Evolutionary conservation across 2,797 vertebrate genomes (phyloP).

Genomic region (Harpagifer antarcticus): DNA sequence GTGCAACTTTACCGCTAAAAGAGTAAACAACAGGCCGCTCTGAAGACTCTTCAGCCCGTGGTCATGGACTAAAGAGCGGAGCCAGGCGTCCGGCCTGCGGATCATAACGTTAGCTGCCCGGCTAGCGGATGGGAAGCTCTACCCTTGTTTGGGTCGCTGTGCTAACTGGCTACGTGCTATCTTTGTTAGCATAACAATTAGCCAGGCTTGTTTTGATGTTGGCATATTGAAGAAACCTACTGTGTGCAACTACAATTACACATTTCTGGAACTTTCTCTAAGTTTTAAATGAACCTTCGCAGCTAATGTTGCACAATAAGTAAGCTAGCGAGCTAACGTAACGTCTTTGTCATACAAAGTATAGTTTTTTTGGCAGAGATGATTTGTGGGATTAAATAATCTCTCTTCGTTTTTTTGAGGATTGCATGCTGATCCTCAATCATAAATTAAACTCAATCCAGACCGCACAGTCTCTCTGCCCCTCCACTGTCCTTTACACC

Average conservation of each 20-base stretch:
- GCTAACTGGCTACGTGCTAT: constrained; percentile 72
- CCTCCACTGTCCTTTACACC: constrained; percentile 8
- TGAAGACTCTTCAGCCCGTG: constrained; percentile 47
- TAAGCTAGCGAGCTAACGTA: constrained; percentile 5
- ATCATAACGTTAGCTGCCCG: constrained; percentile 51
- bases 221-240: constrained; percentile 16
- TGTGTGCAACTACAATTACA: neutral
- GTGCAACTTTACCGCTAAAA: constrained; percentile 42
- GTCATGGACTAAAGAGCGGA: constrained; percentile 74
- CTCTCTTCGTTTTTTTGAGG: constrained; percentile 7
- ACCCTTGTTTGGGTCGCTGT: constrained; percentile 62
- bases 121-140: constrained; percentile 56
- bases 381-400: constrained; percentile 27
- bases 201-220: constrained; percentile 61
- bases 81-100: constrained; percentile 73
- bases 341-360: constrained; percentile 50
- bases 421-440: constrained; percentile 58
- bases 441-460: constrained; percentile 26
- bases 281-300: constrained; percentile 42
- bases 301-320: neutral
- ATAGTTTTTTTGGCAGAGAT: constrained; percentile 30
- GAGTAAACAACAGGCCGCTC: constrained; percentile 8
- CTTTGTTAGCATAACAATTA: constrained; percentile 72
- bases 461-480: neutral
- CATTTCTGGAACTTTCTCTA: constrained; percentile 56